Conservation (phyloP, 2,797 vertebrate species). For the Enteromius afrohamiltoni region DNA sequence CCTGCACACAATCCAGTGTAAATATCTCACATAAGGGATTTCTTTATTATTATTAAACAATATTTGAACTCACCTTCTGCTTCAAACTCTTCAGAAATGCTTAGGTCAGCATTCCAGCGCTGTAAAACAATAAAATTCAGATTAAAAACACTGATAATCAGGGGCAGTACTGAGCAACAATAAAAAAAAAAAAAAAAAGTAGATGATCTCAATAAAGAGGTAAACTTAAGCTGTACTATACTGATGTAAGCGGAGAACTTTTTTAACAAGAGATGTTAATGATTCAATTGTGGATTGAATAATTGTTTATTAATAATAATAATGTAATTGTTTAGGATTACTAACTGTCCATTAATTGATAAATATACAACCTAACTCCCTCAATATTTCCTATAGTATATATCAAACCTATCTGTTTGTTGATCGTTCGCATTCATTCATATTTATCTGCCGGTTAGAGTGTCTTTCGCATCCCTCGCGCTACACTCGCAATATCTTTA, state of each 20-base stretch:
- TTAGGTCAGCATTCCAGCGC: constrained; percentile 75
- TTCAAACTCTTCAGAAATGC: constrained; percentile 75
- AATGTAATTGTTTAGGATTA: neutral
- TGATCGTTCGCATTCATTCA: too few species aligned
- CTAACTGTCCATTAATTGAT: neutral
- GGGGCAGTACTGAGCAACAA: constrained; percentile 4
- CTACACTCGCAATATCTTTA: too few species aligned
- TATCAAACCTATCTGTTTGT: too few species aligned
- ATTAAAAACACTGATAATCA: neutral
- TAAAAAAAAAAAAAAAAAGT: neutral
- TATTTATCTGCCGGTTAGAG: too few species aligned
- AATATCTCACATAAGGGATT: neutral
- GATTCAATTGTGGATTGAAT: neutral
- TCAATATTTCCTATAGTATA: too few species aligned
- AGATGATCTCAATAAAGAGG: neutral
- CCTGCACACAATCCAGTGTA: constrained; percentile 71
- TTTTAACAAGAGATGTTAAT: neutral
- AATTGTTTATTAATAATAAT: neutral
- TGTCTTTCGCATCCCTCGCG: too few species aligned
- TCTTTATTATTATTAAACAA: neutral
- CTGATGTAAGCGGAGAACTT: neutral
- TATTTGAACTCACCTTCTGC: constrained; percentile 71
- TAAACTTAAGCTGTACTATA: neutral
- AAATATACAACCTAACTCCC: too few species aligned
- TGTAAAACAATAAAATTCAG: constrained; percentile 50